phyloP scores from a whole-genome alignment of 2,797 vertebrate genomes.

The Pterois miles region DNA sequence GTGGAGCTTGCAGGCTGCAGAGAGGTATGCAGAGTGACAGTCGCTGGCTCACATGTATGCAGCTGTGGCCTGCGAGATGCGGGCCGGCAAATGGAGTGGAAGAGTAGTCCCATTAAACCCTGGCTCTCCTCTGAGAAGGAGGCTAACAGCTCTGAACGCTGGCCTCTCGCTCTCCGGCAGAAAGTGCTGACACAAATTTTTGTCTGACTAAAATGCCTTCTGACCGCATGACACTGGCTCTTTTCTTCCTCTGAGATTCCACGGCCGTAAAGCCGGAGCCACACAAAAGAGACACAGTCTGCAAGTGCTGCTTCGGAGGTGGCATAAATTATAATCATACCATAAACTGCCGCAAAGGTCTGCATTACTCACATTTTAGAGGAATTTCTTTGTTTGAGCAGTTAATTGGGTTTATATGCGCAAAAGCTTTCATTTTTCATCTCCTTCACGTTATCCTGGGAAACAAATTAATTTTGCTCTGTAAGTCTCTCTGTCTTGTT shows the following conservation, averaged over 20 bases:
- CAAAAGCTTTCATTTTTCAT: slow-evolving; percentile 22
- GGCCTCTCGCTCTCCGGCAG: slow-evolving; percentile 59
- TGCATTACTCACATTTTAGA: slow-evolving; percentile 55
- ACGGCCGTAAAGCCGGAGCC: slow-evolving; percentile 38
- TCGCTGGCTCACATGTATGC: slow-evolving; percentile 51
- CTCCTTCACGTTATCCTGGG: background rate
- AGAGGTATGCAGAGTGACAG: slow-evolving; percentile 65
- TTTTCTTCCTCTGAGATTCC: slow-evolving; percentile 71
- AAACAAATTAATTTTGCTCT: slow-evolving; percentile 5
- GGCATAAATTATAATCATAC: slow-evolving; percentile 67
- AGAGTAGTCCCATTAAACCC: slow-evolving; percentile 74
- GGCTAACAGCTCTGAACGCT: slow-evolving; percentile 67
- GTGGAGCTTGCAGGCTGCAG: slow-evolving; percentile 33
- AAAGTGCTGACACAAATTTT: slow-evolving; percentile 77
- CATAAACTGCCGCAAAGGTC: slow-evolving; percentile 62
- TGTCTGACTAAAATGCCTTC: slow-evolving; percentile 71
- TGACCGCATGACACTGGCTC: slow-evolving; percentile 77
- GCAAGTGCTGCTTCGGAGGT: slow-evolving; percentile 54
- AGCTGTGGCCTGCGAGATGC: slow-evolving; percentile 59
- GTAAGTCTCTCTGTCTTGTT: background rate
- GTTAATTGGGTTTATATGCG: slow-evolving; percentile 45
- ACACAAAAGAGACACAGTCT: slow-evolving; percentile 71
- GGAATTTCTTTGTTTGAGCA: slow-evolving; percentile 53
- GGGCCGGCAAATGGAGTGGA: slow-evolving; percentile 75
- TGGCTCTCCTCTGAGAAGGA: slow-evolving; percentile 63